Base-by-base conservation (phyloP, 2,797 vertebrate species). In the Tachyglossus aculeatus region DNA sequence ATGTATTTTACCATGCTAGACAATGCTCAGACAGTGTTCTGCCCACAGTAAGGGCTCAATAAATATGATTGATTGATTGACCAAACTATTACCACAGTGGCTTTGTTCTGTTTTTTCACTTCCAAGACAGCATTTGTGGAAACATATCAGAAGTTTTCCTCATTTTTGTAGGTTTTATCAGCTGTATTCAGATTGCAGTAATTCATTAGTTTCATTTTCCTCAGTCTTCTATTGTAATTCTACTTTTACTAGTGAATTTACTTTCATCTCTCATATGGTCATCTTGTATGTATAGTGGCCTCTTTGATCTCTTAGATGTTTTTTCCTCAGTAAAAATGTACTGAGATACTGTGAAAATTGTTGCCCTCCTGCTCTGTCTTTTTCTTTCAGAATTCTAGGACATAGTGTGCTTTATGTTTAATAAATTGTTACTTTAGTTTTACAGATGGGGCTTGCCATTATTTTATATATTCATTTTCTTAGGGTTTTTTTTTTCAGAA, bases 181-280 rank as follows among this genome's bases (percentile, higher is more conserved):
- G 43, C 36, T 37, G 2, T 66, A 47, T 24, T 21, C 64, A 67
- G 44, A 59, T 16, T 58, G 41, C 33, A 43, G 3, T 7, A 36
- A 37, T 53, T 77, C 18, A 43, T 61, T 56, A 57, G 39, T 57
- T 74, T 75, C 67, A 40, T 33, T 63, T 78, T 34, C 50, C 43
- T 69, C 25, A n/a, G 74, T 52, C 37, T 78, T 71, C 13, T 54
- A 6, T 53, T 50, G 60, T 27, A 67, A 68, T 22, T 22, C 59
- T 51, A 66, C 52, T 69, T 67, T 82, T 77, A 68, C 65, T 25
- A 55, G 24, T 32, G 43, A 31, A 55, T 73, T 81, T 83, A 43
- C 61, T 66, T 85, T 67, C 60, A 33, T 32, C 21, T 77, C 55
- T 77, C 27, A 12, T 77, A 45, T 60, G 70, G 40, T 48, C 59